phyloP scores from a whole-genome alignment of 2,113 vertebrate genomes.

The Syngnathus typhle region DNA sequence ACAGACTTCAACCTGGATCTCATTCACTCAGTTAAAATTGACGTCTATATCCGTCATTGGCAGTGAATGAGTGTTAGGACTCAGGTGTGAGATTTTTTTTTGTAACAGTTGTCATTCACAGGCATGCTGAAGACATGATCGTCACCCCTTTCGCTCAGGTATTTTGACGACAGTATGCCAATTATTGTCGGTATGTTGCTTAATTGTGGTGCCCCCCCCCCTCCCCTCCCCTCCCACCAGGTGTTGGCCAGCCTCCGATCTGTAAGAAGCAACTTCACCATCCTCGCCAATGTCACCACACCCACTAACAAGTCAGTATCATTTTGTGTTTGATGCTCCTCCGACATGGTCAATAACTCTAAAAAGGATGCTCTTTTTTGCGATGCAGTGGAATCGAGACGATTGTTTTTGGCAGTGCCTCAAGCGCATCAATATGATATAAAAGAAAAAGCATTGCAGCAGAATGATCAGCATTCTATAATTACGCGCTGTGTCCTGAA shows the following conservation, averaged over 20 bases:
- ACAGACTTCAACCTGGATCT: constrained; percentile 1
- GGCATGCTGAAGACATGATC: constrained; percentile 88
- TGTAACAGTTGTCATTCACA: constrained; percentile 45
- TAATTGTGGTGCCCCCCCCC: not conserved
- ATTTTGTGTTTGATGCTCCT: constrained; percentile 17
- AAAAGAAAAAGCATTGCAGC: constrained; percentile 52
- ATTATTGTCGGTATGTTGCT: constrained; percentile 35
- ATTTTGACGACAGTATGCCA: constrained; percentile 35
- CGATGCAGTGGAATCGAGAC: constrained; percentile 46
- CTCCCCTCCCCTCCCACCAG: constrained; percentile 50
- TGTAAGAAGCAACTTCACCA: constrained; percentile 91
- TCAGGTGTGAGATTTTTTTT: not conserved
- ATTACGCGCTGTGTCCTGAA: constrained; percentile 39
- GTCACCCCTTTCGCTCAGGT: constrained; percentile 95
- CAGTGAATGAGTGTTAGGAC: too few relatives aligned
- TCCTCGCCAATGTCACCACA: constrained; percentile 87
- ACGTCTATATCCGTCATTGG: too few relatives aligned
- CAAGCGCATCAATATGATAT: constrained; percentile 55
- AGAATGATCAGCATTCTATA: constrained; percentile 52
- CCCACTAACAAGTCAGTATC: constrained; percentile 88
- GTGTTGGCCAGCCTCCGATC: constrained; percentile 91
- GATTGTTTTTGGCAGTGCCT: constrained; percentile 50
- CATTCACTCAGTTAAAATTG: too few relatives aligned
- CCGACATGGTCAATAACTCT: constrained; percentile 59
- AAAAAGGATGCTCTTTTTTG: constrained; percentile 52